Conservation (phyloP, 2,888 invertebrate genomes). For the Yponomeuta plumbellus region DNA sequence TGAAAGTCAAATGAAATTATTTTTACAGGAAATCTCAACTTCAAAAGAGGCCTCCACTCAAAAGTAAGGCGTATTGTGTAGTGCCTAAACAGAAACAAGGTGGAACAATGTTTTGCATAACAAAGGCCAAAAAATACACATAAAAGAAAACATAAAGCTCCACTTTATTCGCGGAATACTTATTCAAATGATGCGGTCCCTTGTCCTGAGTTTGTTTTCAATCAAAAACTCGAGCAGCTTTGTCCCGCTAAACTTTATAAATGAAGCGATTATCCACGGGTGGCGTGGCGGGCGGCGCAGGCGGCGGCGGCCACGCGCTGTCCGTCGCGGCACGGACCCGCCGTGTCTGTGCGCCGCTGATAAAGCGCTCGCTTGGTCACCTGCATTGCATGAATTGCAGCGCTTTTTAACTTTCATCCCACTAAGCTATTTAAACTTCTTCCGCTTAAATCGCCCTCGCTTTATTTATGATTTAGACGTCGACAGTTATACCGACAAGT, state of each 20-base stretch:
- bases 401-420: conserved; percentile 73
- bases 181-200: conserved; percentile 77
- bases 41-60: conserved; percentile 76
- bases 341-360: conserved; percentile 57
- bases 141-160: conserved; percentile 77
- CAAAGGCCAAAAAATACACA: conserved; percentile 71
- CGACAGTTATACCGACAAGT: conserved; percentile 36
- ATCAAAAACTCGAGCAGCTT: conserved; percentile 76
- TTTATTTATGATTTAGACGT: conserved; percentile 68
- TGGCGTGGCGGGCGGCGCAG: conserved; percentile 42
- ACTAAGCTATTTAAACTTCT: conserved; percentile 68
- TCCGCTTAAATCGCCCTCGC: conserved; percentile 57
- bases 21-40: conserved; percentile 75
- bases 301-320: conserved; percentile 13
- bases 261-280: conserved; percentile 73
- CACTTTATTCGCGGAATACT: conserved; percentile 77
- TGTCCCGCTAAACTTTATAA: conserved; percentile 76
- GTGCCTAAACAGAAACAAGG: conserved; percentile 69
- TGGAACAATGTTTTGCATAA: conserved; percentile 77
- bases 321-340: conserved; percentile 24
- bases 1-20: conserved; percentile 75
- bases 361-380: conserved; percentile 65
- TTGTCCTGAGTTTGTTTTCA: conserved; percentile 75
- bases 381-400: conserved; percentile 73
- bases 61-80: conserved; percentile 74